These are phyloP conservation scores for Drosophila hamatofila DNA, from an alignment of 2,888 invertebrate genomes.

Conservation along the genomic window DNA sequence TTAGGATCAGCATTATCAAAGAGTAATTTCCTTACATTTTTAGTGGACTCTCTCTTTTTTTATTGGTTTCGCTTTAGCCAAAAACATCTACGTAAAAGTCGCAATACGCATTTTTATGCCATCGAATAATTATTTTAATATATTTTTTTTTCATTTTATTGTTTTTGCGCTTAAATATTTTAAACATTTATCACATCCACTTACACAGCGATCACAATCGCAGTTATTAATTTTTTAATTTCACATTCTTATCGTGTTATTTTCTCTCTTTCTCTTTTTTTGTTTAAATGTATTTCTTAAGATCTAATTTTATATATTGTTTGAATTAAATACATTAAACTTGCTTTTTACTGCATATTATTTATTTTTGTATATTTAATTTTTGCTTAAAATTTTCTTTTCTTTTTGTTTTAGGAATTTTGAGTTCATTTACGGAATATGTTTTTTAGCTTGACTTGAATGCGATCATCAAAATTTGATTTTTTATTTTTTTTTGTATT, in stretches of 20 bases:
- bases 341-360: conserved; percentile 60
- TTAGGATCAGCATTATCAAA: conserved; percentile 65
- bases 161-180: conserved; percentile 76
- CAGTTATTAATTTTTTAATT: conserved; percentile 66
- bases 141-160: conserved; percentile 52
- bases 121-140: conserved; percentile 49
- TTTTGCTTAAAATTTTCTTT: conserved; percentile 56
- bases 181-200: conserved; percentile 85
- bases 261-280: conserved; percentile 25
- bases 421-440: conserved; percentile 79
- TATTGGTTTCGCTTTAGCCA: conserved; percentile 54
- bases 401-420: conserved; percentile 76
- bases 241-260: conserved; percentile 35
- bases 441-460: conserved; percentile 45
- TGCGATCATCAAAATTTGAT: conserved; percentile 41
- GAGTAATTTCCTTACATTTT: conserved; percentile 64
- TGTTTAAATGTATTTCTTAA: conserved; percentile 46
- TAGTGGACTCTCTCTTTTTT: conserved; percentile 65
- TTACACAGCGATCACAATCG: conserved; percentile 82
- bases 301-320: conserved; percentile 49
- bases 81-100: conserved; percentile 68
- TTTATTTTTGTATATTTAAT: conserved; percentile 40
- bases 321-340: conserved; percentile 59
- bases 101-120: conserved; percentile 60
- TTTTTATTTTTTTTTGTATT: no score